Evolutionary conservation across 2,797 vertebrate genomes (phyloP), one percentile per base, ranked within the genome.

Genomic region (Atherinosoma microstoma): DNA sequence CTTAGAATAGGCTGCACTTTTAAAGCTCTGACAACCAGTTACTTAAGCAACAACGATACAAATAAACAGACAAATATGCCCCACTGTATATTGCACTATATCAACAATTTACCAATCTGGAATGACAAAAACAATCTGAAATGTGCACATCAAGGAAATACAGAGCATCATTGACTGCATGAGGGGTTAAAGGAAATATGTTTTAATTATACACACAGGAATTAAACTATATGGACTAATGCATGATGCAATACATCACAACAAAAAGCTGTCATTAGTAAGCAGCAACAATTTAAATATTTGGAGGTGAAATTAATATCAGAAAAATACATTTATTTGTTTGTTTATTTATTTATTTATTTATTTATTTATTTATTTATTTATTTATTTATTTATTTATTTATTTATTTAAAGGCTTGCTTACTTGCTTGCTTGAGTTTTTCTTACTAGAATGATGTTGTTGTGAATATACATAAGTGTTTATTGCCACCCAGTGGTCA

Each of bases 401-500:
- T 10, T 32, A 32, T 32, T 32, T 22, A 49, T 49, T 10, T 49
- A 18, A 22, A 22, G 16, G 3, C 20, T 49, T 49, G 18, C 45
- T 35, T 8, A 35, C 34, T 49, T n/a, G 45, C 6, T 42, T 42
- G 13, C 6, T 22, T 22, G 47, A 49, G 47, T 8, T 8, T 49
- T 49, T 49, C 9, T 49, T 10, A 49, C 8, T 22, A 0, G n/a
- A 22, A 9, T n/a, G 18, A n/a, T 2, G 6, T 49, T 49, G n/a
- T 49, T n/a, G 47, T 49, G 9, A 11, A 11, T n/a, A 6, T 13
- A 29, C 2, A 0, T 56, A n/a, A 60, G 29, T 11, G 11, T 29
- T 64, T 3, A 68, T 58, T 68, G 80, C 78, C 70, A 0, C 12
- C 20, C 10, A 58, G 74, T 45, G 87, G 70, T 11, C 59, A 58